Percentiles rank a stretch among this genome's conserved stretches.
Evolutionary conservation across 2,113 vertebrate genomes (phyloP).

Genomic region (Psephotus haematonotus): DNA sequence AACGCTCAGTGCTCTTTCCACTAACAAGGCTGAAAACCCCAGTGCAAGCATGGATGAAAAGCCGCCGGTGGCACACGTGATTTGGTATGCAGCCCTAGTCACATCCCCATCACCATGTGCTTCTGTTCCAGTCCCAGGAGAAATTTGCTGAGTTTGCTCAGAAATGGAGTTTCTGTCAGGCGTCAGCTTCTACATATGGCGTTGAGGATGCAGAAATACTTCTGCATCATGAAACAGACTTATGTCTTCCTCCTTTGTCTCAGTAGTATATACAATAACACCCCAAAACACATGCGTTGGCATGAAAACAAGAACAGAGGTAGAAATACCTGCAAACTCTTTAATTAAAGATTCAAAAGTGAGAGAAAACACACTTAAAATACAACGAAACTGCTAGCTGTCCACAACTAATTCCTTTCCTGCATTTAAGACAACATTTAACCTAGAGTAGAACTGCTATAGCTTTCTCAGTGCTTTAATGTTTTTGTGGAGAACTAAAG

Average conservation of each 20-base stretch:
- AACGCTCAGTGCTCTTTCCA: neutral
- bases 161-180: neutral
- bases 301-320: neutral
- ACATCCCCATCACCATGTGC: neutral
- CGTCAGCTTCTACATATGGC: neutral
- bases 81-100: neutral
- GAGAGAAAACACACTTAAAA: neutral
- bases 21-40: neutral
- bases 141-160: neutral
- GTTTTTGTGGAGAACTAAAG: neutral
- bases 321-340: neutral
- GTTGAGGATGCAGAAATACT: neutral
- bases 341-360: neutral
- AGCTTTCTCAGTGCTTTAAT: neutral
- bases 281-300: neutral
- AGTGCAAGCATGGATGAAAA: neutral
- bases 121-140: neutral
- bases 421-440: neutral
- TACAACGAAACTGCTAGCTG: neutral
- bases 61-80: fast-evolving
- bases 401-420: neutral
- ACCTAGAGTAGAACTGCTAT: neutral
- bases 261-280: neutral
- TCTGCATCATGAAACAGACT: neutral
- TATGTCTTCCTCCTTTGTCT: neutral